These are phyloP conservation scores for Propsilocerus akamusi DNA, from an alignment of 1,140 invertebrate species.

Conservation along the genomic window DNA sequence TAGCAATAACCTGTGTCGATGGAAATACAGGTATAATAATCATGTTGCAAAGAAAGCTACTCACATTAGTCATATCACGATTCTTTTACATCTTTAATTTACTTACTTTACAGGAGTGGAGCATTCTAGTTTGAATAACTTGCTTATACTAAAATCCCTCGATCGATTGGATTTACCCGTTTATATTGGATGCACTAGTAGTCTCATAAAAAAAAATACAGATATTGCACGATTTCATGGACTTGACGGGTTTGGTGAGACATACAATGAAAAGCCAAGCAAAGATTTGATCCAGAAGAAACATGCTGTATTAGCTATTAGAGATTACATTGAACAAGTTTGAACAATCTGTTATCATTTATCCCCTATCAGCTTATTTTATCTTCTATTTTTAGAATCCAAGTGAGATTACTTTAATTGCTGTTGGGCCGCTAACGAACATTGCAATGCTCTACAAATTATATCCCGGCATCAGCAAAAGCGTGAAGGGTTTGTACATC, in stretches of 20 bases:
- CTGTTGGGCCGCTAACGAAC: not conserved
- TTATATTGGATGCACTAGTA: conserved; percentile 32
- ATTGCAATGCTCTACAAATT: not conserved
- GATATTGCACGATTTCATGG: conserved; percentile 24
- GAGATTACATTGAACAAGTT: conserved; percentile 26
- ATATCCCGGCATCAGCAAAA: not conserved
- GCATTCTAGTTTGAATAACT: conserved; percentile 37
- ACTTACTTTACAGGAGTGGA: too few relatives aligned
- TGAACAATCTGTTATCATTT: not conserved
- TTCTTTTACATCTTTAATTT: too few relatives aligned
- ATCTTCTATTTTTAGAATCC: conserved; percentile 9
- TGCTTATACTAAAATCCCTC: conserved; percentile 30
- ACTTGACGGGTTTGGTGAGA: conserved; percentile 44
- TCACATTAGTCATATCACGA: too few relatives aligned
- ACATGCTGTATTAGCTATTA: conserved; percentile 25
- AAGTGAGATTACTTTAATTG: not conserved
- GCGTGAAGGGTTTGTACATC: not conserved
- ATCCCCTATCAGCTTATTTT: conserved; percentile 5
- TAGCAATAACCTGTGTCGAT: conserved; percentile 39
- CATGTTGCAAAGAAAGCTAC: too few relatives aligned
- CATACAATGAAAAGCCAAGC: not conserved
- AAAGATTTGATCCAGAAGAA: conserved; percentile 11
- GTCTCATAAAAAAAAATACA: conserved; percentile 24
- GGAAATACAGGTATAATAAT: too few relatives aligned
- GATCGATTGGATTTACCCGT: conserved; percentile 33